Evolutionary conservation across 2,797 vertebrate species (phyloP).

Genomic region (Bradypodion pumilum): DNA sequence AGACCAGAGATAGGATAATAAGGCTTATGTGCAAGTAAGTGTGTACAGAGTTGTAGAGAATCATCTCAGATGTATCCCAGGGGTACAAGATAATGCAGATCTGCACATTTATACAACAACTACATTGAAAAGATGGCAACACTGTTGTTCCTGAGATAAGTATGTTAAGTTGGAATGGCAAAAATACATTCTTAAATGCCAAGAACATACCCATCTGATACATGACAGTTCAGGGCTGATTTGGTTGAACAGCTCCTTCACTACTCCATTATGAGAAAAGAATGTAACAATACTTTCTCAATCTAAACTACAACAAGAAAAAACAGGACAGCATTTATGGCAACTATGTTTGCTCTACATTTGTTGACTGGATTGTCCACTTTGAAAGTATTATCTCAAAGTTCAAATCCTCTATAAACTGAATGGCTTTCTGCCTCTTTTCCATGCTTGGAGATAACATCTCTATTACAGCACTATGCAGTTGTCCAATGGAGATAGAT

Average conservation of each 20-base stretch:
- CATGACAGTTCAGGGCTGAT: not conserved
- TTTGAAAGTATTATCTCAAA: not conserved
- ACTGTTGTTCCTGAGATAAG: not conserved
- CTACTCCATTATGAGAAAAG: not conserved
- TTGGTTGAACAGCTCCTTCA: not conserved
- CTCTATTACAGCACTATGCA: not conserved
- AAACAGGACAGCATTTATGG: not conserved
- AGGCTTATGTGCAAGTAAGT: not conserved
- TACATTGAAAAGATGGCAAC: not conserved
- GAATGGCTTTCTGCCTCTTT: no score
- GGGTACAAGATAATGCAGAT: not conserved
- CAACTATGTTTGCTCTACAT: no score
- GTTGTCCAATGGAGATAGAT: not conserved
- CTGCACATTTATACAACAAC: not conserved
- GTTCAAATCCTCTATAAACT: not conserved
- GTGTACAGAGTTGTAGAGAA: not conserved
- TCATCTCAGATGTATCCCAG: not conserved
- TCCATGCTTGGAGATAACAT: not conserved
- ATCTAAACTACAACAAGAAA: not conserved
- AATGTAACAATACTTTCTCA: not conserved
- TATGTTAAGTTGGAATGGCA: not conserved
- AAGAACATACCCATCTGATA: not conserved
- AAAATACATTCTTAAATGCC: not conserved
- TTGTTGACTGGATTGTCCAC: not conserved
- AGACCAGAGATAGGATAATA: not conserved